phyloP scores from a whole-genome alignment of 1,140 invertebrate species.

The Cataglyphis hispanica region DNA sequence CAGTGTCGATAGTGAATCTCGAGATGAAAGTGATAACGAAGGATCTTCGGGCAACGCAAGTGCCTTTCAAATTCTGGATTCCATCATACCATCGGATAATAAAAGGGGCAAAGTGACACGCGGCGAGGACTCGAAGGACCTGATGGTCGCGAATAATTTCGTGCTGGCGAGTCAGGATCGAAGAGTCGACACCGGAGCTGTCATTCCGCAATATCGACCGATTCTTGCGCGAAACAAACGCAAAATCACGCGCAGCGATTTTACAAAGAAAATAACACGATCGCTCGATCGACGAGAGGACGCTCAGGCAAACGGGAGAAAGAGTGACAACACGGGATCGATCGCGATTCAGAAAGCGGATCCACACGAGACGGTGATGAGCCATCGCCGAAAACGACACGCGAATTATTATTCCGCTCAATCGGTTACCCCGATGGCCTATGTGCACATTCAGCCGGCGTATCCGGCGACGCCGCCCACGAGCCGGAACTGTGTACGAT shows the following conservation, averaged over 20 bases:
- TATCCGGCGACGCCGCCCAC: constrained; percentile 70
- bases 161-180: background rate
- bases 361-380: background rate
- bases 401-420: constrained; percentile 72
- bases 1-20: background rate
- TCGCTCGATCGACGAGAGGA: background rate
- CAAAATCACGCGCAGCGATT: background rate
- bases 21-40: too few relatives aligned
- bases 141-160: background rate
- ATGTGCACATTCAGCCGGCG: constrained; percentile 82
- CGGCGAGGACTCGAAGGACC: background rate
- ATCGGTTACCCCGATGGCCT: constrained; percentile 80
- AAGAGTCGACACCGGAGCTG: background rate
- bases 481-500: constrained; percentile 81
- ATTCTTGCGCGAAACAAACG: constrained; percentile 8
- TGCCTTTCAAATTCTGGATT: constrained; percentile 9
- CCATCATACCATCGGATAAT: constrained; percentile 19
- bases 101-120: background rate
- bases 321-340: background rate
- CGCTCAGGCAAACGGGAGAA: too few relatives aligned
- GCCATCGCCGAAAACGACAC: constrained; percentile 61
- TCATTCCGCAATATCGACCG: background rate
- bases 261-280: background rate
- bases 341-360: background rate
- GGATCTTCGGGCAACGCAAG: background rate